phyloP scores from a whole-genome alignment of 2,888 invertebrate species.

The Drosophila austrosaltans region DNA sequence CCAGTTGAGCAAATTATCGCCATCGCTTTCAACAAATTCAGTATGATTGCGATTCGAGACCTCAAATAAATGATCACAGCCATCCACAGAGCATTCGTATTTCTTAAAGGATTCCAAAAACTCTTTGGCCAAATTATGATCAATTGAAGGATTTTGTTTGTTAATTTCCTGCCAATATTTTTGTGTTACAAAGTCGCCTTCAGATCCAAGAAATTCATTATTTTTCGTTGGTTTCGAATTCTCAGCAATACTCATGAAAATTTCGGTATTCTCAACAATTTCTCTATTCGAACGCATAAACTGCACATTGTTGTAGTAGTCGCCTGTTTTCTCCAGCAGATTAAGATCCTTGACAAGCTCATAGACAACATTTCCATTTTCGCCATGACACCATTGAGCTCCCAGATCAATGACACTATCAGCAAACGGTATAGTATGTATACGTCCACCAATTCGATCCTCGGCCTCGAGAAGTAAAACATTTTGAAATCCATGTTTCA shows the following conservation, averaged over 20 bases:
- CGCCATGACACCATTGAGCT: constrained; percentile 89
- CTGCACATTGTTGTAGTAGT: constrained; percentile 62
- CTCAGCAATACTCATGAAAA: not conserved
- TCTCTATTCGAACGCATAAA: constrained; percentile 80
- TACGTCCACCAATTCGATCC: constrained; percentile 87
- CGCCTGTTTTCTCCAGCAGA: constrained; percentile 64
- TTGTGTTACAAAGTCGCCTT: constrained; percentile 12
- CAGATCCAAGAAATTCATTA: not conserved
- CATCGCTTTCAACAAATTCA: constrained; percentile 28
- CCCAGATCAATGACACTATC: constrained; percentile 88
- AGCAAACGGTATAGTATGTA: constrained; percentile 84
- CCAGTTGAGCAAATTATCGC: constrained; percentile 40
- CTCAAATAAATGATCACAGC: constrained; percentile 31
- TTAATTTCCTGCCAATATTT: constrained; percentile 25
- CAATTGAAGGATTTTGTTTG: constrained; percentile 9
- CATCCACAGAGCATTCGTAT: constrained; percentile 35
- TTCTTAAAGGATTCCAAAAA: constrained; percentile 24
- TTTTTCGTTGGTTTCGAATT: constrained; percentile 8
- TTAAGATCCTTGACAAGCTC: constrained; percentile 83
- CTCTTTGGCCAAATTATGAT: constrained; percentile 22
- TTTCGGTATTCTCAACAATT: constrained; percentile 73
- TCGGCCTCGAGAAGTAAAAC: constrained; percentile 87
- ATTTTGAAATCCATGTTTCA: constrained; percentile 82
- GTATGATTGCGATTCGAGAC: constrained; percentile 27
- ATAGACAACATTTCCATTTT: constrained; percentile 86